These are phyloP conservation scores for Drosophila tropicalis DNA, from an alignment of 1,140 invertebrate genomes.

Conservation along the genomic window DNA sequence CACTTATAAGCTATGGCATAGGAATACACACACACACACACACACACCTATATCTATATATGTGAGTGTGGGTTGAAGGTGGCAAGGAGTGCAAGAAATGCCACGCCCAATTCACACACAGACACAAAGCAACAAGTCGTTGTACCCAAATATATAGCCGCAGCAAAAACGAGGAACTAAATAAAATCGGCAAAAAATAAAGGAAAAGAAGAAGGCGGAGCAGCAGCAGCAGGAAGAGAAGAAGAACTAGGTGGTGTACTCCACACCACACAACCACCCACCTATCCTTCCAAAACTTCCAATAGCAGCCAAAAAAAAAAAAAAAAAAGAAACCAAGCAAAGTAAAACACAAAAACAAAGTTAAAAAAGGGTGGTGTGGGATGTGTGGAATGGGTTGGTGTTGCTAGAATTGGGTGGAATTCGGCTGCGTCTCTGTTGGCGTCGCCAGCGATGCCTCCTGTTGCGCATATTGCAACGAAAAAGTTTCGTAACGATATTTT, in stretches of 20 bases:
- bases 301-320: conserved; percentile 51
- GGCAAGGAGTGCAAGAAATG: conserved; percentile 34
- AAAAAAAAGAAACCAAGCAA: conserved; percentile 46
- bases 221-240: conserved; percentile 12
- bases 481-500: conserved; percentile 80
- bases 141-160: conserved; percentile 75
- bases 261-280: conserved; percentile 15
- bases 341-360: conserved; percentile 61
- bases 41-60: neutral
- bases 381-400: neutral
- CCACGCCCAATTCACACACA: conserved; percentile 69
- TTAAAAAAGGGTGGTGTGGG: conserved; percentile 24
- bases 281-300: conserved; percentile 38
- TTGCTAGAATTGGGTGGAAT: neutral
- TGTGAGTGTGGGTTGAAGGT: conserved; percentile 5
- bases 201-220: neutral
- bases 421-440: conserved; percentile 21
- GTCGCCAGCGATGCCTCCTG: conserved; percentile 54
- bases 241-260: neutral
- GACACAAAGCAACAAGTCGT: conserved; percentile 78
- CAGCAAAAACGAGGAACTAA: conserved; percentile 32
- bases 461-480: conserved; percentile 76
- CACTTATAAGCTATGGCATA: conserved; percentile 11
- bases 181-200: conserved; percentile 20
- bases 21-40: neutral